Conservation (phyloP, 2,113 vertebrate genomes). For the Ranitomeya imitator region DNA sequence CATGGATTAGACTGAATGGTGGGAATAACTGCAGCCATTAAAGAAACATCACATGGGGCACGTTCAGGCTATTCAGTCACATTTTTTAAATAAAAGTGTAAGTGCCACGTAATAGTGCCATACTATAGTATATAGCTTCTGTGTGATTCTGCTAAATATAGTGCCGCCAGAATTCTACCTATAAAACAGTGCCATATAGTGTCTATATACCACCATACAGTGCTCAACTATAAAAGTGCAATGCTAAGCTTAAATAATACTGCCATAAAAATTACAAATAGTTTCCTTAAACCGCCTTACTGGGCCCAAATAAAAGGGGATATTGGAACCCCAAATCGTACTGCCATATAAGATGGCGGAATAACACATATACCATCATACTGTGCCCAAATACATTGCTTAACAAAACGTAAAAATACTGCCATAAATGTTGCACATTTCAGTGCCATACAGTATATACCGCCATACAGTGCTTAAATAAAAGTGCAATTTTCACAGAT, state of each 20-base stretch:
- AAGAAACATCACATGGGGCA: neutral
- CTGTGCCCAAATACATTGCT: too few relatives aligned
- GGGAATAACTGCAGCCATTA: neutral
- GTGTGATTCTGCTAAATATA: too few relatives aligned
- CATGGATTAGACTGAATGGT: neutral
- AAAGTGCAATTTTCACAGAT: neutral
- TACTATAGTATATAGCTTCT: neutral
- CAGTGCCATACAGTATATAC: neutral
- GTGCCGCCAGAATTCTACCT: too few relatives aligned
- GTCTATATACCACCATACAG: neutral
- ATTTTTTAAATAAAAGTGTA: neutral
- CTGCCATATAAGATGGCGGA: too few relatives aligned
- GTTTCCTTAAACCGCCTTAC: neutral
- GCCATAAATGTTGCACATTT: neutral
- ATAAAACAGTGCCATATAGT: neutral
- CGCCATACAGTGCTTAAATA: neutral
- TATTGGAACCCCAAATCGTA: too few relatives aligned
- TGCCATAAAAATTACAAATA: neutral
- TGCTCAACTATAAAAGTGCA: neutral
- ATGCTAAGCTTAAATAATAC: too few relatives aligned
- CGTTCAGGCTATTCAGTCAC: neutral
- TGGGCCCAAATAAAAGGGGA: neutral
- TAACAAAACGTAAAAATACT: too few relatives aligned
- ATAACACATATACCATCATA: too few relatives aligned
- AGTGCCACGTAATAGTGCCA: neutral